Percentiles rank a stretch among this genome's conserved stretches.
phyloP scores from a whole-genome alignment of 2,888 invertebrate species.

The Lasioglossum oenotherae region DNA sequence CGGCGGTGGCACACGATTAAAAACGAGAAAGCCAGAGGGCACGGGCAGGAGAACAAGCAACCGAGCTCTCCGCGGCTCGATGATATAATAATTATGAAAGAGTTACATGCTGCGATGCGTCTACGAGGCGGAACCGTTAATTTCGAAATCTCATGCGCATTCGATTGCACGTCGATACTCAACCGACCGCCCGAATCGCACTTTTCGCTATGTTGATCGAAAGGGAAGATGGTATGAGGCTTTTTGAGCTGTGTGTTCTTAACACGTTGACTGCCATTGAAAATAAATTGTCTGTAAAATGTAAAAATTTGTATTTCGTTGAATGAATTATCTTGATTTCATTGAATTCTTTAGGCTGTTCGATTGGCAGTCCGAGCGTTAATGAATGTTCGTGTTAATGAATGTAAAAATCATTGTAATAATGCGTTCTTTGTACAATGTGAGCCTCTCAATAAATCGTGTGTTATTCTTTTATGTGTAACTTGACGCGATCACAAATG shows the following conservation, averaged over 20 bases:
- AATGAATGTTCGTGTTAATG: background rate
- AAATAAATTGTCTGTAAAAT: background rate
- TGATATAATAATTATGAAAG: constrained; percentile 57
- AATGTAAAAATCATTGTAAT: background rate
- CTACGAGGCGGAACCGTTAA: constrained; percentile 42
- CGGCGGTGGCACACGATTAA: constrained; percentile 36
- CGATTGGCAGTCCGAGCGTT: background rate
- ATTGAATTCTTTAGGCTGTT: background rate
- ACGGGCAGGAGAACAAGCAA: background rate
- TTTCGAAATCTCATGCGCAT: constrained; percentile 54
- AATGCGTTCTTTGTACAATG: background rate
- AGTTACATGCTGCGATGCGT: constrained; percentile 55
- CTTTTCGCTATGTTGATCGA: background rate
- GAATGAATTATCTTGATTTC: background rate
- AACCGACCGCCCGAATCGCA: background rate
- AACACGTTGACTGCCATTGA: background rate
- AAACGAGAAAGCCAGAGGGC: constrained; percentile 24
- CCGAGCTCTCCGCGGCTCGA: constrained; percentile 30
- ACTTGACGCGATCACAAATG: background rate
- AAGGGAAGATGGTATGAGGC: background rate
- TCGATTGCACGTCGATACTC: constrained; percentile 47
- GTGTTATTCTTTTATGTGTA: background rate
- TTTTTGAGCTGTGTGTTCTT: background rate
- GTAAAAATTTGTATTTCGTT: background rate
- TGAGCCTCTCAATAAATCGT: background rate